Evolutionary conservation across 2,888 invertebrate species (phyloP).

Genomic region (Cosmia pyralina): DNA sequence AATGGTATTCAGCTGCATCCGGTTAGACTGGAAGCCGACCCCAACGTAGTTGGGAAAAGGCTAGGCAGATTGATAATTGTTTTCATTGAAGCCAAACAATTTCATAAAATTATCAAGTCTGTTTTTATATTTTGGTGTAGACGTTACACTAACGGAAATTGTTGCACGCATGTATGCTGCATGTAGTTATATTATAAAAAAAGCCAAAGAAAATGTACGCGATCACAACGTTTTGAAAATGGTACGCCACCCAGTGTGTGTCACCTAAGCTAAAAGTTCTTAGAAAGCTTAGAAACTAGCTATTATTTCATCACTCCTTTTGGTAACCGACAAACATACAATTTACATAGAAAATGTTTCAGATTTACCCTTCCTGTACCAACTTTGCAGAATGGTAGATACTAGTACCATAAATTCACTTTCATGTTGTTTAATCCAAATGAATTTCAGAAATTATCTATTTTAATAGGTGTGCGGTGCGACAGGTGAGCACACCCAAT

Average conservation of each 20-base stretch:
- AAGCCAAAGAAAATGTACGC: background rate
- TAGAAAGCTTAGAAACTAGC: background rate
- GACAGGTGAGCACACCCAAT: slow-evolving; percentile 84
- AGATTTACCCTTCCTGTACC: background rate
- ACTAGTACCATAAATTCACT: background rate
- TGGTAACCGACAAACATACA: background rate
- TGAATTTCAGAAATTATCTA: slow-evolving; percentile 58
- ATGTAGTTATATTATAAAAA: background rate
- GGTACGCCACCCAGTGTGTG: background rate
- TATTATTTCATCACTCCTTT: background rate
- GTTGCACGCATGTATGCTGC: background rate
- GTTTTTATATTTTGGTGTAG: background rate
- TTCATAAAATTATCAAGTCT: background rate
- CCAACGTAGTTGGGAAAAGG: no score
- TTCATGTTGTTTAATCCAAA: slow-evolving; percentile 19
- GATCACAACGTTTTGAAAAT: slow-evolving; percentile 11
- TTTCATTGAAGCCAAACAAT: background rate
- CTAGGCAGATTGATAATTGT: no score
- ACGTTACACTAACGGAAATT: background rate
- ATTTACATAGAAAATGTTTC: background rate
- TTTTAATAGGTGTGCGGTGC: slow-evolving; percentile 72
- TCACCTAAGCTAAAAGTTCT: background rate
- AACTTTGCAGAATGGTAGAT: background rate
- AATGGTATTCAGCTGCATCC: no score
- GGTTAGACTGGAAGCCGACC: no score